Base-by-base conservation (phyloP, 2,888 invertebrate species). In the Andrena marginata region DNA sequence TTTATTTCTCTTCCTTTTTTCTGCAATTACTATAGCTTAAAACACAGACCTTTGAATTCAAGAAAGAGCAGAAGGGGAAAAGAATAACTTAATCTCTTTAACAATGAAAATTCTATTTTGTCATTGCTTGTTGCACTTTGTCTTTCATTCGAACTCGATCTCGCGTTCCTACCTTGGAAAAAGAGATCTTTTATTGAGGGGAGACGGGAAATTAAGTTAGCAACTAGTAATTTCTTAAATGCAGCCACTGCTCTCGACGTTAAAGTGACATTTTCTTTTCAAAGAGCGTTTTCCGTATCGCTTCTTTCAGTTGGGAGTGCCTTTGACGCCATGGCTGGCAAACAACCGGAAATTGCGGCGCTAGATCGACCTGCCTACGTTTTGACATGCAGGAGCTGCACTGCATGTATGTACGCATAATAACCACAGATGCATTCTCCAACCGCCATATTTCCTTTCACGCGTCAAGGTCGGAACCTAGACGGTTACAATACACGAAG, bases 391-490 rank as follows among this genome's bases (percentile, higher is more conserved):
- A 70, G 49, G 63, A 26, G 73, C 71, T 67, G 77, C 42, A 16
- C 42, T 42, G 42, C 69, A 59, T 70, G 79, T 79, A 65, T 65
- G 67, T 70, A 33, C 70, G 51, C 67, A 75, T 69, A 77, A 84
- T 73, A 74, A 73, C 42, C 68, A 54, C 60, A 77, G 71, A 80
- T 80, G 83, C 81, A 88, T 87, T 87, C 83, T 75, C 79, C 42
- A 23, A 29, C 49, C 82, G 87, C 80, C 83, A 83, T 87, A 80
- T 86, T 87, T 85, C 89, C 87, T 88, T 88, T 88, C 87, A 88
- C 87, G 74, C 71, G 31, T 81, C 89, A 87, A 87, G 87, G 85
- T 87, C 78, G 78, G 33, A 49, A 10, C 49, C 26, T 56, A 56
- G 35, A 23, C 33, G 71, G 77, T 87, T 79, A 85, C 74, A 67